These are phyloP conservation scores for Anas platyrhynchos DNA, from an alignment of 2,113 vertebrate genomes.

Conservation along the genomic window DNA sequence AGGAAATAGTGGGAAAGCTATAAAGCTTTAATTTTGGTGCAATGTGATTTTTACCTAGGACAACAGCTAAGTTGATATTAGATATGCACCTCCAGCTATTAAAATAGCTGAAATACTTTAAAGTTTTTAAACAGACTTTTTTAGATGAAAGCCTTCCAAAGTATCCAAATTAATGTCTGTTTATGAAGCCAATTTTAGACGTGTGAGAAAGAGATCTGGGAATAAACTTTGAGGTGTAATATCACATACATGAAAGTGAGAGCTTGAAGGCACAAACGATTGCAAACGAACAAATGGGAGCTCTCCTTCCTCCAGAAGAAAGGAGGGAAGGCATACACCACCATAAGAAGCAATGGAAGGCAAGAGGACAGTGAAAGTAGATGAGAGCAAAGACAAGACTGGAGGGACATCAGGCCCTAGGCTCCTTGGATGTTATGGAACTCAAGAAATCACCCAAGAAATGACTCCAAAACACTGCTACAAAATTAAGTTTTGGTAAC, in stretches of 20 bases:
- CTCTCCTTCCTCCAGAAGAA: not conserved
- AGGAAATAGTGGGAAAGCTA: not conserved
- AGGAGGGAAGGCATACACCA: not conserved
- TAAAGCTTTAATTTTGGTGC: not conserved
- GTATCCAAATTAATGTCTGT: not conserved
- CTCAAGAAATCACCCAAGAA: not conserved
- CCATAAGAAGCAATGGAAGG: not conserved
- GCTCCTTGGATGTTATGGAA: not conserved
- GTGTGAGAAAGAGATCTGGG: not conserved
- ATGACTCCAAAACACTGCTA: not conserved
- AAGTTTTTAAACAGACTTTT: not conserved
- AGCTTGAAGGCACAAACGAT: not conserved
- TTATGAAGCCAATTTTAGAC: not conserved
- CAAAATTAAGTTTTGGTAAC: not conserved
- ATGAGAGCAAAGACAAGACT: not conserved
- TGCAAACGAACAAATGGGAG: not conserved
- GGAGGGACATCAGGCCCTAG: accelerated
- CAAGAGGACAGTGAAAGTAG: not conserved
- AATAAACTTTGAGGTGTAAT: not conserved
- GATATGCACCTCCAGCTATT: not conserved
- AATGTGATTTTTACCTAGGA: not conserved
- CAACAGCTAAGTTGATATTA: not conserved
- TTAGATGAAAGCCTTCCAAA: not conserved
- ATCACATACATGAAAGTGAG: not conserved
- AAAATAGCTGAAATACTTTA: not conserved